These are phyloP conservation scores for Anoncus sp. DNA, from an alignment of 2,888 invertebrate species.

Conservation along the genomic window DNA sequence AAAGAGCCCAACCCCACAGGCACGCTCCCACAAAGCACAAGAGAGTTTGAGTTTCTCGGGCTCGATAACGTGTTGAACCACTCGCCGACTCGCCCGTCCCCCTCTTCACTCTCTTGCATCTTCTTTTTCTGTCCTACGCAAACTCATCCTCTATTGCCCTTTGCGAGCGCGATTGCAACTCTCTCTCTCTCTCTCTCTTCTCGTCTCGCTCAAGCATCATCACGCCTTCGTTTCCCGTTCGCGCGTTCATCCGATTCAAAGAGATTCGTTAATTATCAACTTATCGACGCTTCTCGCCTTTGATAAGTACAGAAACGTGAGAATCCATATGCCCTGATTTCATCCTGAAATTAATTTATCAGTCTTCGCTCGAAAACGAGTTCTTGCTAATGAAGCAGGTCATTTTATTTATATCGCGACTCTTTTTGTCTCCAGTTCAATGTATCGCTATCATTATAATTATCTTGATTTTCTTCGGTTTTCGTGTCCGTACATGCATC, in stretches of 20 bases:
- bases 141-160: conserved; percentile 50
- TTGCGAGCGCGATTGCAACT: conserved; percentile 46
- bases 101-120: conserved; percentile 48
- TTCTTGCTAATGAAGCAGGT: background rate
- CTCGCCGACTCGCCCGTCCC: conserved; percentile 48
- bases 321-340: no score
- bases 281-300: conserved; percentile 67
- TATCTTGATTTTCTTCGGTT: background rate
- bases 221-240: conserved; percentile 52
- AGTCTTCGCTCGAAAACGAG: background rate
- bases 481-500: background rate
- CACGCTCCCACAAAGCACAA: conserved; percentile 33
- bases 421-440: background rate
- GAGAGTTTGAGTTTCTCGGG: conserved; percentile 52
- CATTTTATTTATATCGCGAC: background rate
- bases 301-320: conserved; percentile 60
- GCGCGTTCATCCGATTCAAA: conserved; percentile 20
- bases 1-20: conserved; percentile 24
- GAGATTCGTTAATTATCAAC: conserved; percentile 57
- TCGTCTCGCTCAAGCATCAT: conserved; percentile 21
- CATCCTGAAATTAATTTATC: no score
- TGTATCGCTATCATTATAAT: background rate
- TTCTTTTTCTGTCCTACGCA: conserved; percentile 33
- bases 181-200: conserved; percentile 25
- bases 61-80: conserved; percentile 57